Base-by-base conservation (phyloP, 1,140 invertebrate species). In the Aphaenogaster ashmeadi region DNA sequence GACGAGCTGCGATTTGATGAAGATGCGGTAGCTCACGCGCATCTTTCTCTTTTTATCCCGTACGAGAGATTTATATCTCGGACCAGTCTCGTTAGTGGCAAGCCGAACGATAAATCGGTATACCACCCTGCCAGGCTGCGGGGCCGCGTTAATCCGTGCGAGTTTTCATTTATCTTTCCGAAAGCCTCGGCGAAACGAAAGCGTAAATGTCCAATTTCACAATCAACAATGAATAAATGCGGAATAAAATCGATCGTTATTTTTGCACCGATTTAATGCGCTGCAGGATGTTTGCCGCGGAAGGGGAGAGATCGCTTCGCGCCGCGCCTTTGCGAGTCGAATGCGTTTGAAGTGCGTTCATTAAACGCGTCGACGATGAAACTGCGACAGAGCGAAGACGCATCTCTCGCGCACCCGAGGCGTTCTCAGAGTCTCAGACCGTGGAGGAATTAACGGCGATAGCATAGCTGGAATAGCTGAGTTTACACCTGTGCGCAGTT, bases 401-500 rank as follows among this genome's bases (percentile, higher is more conserved):
- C 66, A 83, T 58, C 36, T 58, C 18, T 8, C 21, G 38, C 52
- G 66, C 44, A 27, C 6, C 18, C 9, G n/a, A 27, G 36, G 5
- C 18, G 62, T 60, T 66, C 41, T 74, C 6, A 84, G 33, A 84
- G 50, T 66, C 41, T 74, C 6, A 84, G 33, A 84, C 47, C 80
- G 11, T 41, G 41, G 0, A 33, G 41, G 52, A 86, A 80, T 69
- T 80, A 86, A 86, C 52, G 62, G 21, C 58, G 71, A 54, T 56
- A 56, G 54, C 47, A 54, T 79, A 56, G 2, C 50, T 79, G 18
- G 21, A 86, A 71, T 80, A 80, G 74, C 52, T 60, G 33, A 86
- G 85, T 86, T 86, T 86, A 86, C 77, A 80, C 64, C 85, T 86
- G 77, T 60, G 64, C 38, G 83, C 62, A 69, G 85, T 86, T 79